These are phyloP conservation scores for Caenorhabditis angaria DNA, from an alignment of 2,888 invertebrate genomes.

Conservation along the genomic window DNA sequence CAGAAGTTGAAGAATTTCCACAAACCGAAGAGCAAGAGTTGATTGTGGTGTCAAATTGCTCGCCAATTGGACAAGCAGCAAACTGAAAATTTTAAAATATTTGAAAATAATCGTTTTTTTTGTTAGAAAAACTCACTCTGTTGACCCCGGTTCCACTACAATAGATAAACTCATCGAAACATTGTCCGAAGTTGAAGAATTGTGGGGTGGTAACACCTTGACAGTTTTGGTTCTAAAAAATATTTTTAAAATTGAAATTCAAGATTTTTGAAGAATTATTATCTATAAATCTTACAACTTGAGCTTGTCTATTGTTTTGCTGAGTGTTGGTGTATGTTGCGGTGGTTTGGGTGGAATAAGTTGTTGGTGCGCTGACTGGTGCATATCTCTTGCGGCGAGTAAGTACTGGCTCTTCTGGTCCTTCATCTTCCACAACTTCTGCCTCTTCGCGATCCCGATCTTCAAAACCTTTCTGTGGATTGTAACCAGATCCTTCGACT, in stretches of 20 bases:
- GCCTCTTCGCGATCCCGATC: no score
- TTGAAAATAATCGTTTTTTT: not conserved
- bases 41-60: conserved; percentile 34
- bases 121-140: conserved; percentile 32
- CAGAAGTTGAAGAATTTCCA: conserved; percentile 4
- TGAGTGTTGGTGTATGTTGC: not conserved
- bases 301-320: conserved; percentile 23
- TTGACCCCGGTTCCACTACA: conserved; percentile 41
- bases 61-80: conserved; percentile 53
- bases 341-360: no score
- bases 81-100: conserved; percentile 9
- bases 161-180: conserved; percentile 51
- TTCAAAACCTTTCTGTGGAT: no score
- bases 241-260: not conserved
- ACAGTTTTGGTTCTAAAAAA: conserved; percentile 20
- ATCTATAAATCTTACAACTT: conserved; percentile 16
- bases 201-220: conserved; percentile 17
- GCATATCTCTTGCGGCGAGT: conserved; percentile 17
- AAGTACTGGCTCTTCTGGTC: not conserved
- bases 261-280: no score
- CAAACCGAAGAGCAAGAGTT: conserved; percentile 35
- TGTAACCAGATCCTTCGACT: conserved; percentile 26
- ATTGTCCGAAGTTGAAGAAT: conserved; percentile 46
- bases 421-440: not conserved
- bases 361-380: not conserved